Evolutionary conservation across 1,140 invertebrate genomes (phyloP), one percentile per base, ranked within the genome.

Genomic region (Ceratosolen fusciceps): DNA sequence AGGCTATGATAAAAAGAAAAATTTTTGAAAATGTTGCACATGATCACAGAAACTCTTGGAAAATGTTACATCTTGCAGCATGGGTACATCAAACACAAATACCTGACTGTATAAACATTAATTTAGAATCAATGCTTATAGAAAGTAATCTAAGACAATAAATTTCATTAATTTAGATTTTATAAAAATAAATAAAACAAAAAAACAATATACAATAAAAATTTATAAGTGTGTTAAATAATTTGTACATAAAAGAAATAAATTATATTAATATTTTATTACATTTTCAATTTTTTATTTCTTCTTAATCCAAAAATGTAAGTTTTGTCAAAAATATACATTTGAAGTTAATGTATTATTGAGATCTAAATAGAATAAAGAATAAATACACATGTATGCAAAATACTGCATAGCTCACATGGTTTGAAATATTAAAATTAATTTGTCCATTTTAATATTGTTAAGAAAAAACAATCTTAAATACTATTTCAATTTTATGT

Each of bases 1-100:
- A 88, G 68, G 76, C 79, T 31, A 65, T 60, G 49, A 58, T 87
- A 9, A 88, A 87, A 78, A 77, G 83, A 19, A 83, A 71, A 74
- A 74, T 88, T 75, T 65, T 86, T 37, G 84, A 88, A 83, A 85
- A 89, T 81, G 67, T 87, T 16, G 86, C 87, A 4, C 87, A 88
- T 56, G 68, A 84, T 83, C 67, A 75, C 79, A 74, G 58, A 16
- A 83, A 87, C 29, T 81, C 82, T 47, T 82, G 65, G 82, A 85
- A 87, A 83, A 85, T 87, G 81, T 80, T 87, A 29, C 82, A 87
- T 73, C 71, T 87, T 10, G 84, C 87, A 21, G 75, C 84, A n/a
- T 89, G 87, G 87, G 78, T 85, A 12, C 78, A 87, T 77, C 84
- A 89, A 75, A 82, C 85, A 34, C 81, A 82, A 43, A 54, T 89